Percentiles rank a stretch among this genome's conserved stretches.
Conservation (phyloP, 2,888 invertebrate genomes). For the Calameuta idolon region DNA sequence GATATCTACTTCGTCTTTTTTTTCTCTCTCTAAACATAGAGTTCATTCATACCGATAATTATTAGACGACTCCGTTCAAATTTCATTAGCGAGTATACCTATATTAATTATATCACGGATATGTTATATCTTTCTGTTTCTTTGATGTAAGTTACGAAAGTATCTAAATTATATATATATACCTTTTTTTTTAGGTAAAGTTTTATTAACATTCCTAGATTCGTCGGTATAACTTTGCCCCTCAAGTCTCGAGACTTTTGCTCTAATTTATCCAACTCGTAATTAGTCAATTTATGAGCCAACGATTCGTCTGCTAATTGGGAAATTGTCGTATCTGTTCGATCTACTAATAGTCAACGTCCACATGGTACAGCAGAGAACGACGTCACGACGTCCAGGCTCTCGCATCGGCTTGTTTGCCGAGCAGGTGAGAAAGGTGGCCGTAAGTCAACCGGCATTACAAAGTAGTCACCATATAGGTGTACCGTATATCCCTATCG, state of each 20-base stretch:
- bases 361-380: slow-evolving; percentile 39
- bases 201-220: neutral
- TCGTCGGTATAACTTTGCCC: neutral
- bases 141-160: neutral
- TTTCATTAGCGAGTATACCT: neutral
- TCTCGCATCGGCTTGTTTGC: slow-evolving; percentile 36
- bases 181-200: neutral
- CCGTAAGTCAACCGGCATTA: slow-evolving; percentile 46
- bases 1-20: neutral
- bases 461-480: slow-evolving; percentile 35
- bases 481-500: slow-evolving; percentile 36
- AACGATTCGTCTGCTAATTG: slow-evolving; percentile 26
- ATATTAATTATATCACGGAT: neutral
- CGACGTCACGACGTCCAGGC: slow-evolving; percentile 23
- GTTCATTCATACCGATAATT: neutral
- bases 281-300: neutral
- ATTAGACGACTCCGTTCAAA: neutral
- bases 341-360: slow-evolving; percentile 33
- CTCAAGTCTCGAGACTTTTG: neutral
- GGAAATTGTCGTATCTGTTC: slow-evolving; percentile 26
- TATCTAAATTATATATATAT: neutral
- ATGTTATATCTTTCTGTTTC: neutral
- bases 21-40: slow-evolving; percentile 11
- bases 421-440: slow-evolving; percentile 41
- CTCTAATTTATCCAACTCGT: neutral